Evolutionary conservation across 2,888 invertebrate species (phyloP), one percentile per base, ranked within the genome.

Genomic region (Platycheirus albimanus): DNA sequence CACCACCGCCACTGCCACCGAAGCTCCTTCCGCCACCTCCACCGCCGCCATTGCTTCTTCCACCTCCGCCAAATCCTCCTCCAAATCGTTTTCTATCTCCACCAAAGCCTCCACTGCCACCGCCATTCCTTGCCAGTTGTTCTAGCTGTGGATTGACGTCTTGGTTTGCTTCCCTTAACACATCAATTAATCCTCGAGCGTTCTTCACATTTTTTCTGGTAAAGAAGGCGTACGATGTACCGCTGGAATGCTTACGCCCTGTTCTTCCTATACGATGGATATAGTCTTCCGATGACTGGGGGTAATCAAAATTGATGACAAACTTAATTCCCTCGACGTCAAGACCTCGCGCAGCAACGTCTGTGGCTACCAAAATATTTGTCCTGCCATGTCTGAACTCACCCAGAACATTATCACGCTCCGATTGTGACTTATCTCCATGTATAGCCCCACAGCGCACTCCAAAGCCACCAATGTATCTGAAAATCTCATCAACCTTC

Each of bases 261-360:
- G 98, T 98, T 89, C 98, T 94, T 58, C 98, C 98, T 90, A 98
- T 98, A 83, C 98, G 95, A 91, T 98, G 98, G 87, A 98, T 96
- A 91, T 98, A 98, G 91, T 98, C 98, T 91, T 98, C 98, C 54
- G 97, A 96, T 58, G 96, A 97, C 89, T 96, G 96, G 43, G 98
- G 98, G 91, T 97, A 98, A 92, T 98, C 98, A 92, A 95, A 98
- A 92, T 98, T 98, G 88, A 98, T 96, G 85, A 98, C 98, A 92
- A 95, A 97, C 92, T 97, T 97, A 88, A 98, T 97, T 88, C 98
- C 98, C 89, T 97, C 97, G 87, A 98, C 97, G 94, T 98, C 97
- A 89, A 98, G 93, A 88, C 98, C 98, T 88, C 98, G 93, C 43
- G 98, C 98, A 85, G 98, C 98, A 88, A 99, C 98, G 92, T 99